These are phyloP conservation scores for Lithobates sylvaticus DNA, from an alignment of 2,797 vertebrate species.

Conservation along the genomic window DNA sequence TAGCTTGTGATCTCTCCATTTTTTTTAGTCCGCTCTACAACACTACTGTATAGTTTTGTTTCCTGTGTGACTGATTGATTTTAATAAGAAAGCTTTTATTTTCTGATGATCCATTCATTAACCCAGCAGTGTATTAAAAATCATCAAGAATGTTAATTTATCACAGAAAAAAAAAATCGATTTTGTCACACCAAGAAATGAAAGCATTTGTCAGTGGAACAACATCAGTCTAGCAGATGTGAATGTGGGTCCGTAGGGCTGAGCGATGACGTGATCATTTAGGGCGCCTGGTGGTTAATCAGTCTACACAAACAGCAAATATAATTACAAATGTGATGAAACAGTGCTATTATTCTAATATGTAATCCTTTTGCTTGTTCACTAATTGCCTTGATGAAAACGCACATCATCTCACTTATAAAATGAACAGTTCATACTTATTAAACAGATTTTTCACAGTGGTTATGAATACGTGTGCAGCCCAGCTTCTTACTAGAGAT, in stretches of 20 bases:
- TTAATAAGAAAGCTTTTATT: background rate
- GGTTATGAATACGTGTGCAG: background rate
- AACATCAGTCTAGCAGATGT: conserved; percentile 21
- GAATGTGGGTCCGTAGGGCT: background rate
- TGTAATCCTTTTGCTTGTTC: conserved; percentile 14
- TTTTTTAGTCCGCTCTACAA: background rate
- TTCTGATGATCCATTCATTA: background rate
- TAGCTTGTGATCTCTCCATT: too few relatives aligned
- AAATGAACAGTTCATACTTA: conserved; percentile 3
- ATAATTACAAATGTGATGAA: conserved; percentile 8
- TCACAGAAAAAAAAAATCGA: background rate
- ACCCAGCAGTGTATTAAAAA: background rate
- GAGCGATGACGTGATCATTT: conserved; percentile 11
- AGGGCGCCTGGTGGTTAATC: conserved; percentile 37
- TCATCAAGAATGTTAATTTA: background rate
- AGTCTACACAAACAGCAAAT: background rate
- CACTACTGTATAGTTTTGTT: background rate
- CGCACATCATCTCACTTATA: conserved; percentile 7
- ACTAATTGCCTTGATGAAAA: conserved; percentile 19
- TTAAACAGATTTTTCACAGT: conserved; percentile 22
- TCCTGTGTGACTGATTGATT: background rate
- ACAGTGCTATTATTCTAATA: conserved; percentile 14
- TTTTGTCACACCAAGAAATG: background rate
- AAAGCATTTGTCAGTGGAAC: background rate
- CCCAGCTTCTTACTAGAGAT: too few relatives aligned